A percentile compares a stretch with the other conserved stretches of the same genome.
Conservation (phyloP, 92 coral and sea anemone genomes). For the Epizoanthus rinbou region DNA sequence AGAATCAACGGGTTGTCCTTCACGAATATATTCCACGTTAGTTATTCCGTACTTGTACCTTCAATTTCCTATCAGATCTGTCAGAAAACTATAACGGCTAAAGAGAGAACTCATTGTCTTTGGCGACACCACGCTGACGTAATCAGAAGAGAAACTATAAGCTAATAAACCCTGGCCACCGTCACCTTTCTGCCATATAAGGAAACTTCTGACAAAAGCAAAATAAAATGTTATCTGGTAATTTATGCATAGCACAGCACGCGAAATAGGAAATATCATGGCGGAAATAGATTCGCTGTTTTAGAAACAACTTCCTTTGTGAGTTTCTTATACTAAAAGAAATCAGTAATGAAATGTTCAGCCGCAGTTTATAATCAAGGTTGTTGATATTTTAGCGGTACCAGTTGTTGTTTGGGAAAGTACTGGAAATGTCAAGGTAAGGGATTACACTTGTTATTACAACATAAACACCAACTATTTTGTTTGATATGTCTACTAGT, state of each 20-base stretch:
- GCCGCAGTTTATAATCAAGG: background rate
- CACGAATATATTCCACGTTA: background rate
- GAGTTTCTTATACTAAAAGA: background rate
- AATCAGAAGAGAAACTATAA: background rate
- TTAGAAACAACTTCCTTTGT: background rate
- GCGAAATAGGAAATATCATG: constrained; percentile 35
- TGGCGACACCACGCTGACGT: constrained; percentile 11
- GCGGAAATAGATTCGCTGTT: background rate
- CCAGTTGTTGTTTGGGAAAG: constrained; percentile 36
- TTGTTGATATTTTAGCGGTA: background rate
- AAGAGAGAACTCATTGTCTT: constrained; percentile 2
- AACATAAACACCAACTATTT: constrained; percentile 25
- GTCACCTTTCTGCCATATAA: constrained; percentile 10
- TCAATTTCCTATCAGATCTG: constrained; percentile 5
- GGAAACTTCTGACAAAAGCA: constrained; percentile 33
- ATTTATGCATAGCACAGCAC: constrained; percentile 34
- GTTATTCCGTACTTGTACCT: background rate
- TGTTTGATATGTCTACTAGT: constrained; percentile 20
- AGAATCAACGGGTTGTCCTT: background rate
- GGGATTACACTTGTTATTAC: constrained; percentile 14
- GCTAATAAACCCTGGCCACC: constrained; percentile 13
- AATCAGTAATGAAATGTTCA: background rate
- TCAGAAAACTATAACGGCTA: background rate
- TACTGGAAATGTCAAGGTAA: constrained; percentile 23
- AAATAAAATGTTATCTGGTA: constrained; percentile 19